These are phyloP conservation scores for Parazoanthus swiftii DNA, from an alignment of 92 coral and sea anemone genomes.

Conservation along the genomic window DNA sequence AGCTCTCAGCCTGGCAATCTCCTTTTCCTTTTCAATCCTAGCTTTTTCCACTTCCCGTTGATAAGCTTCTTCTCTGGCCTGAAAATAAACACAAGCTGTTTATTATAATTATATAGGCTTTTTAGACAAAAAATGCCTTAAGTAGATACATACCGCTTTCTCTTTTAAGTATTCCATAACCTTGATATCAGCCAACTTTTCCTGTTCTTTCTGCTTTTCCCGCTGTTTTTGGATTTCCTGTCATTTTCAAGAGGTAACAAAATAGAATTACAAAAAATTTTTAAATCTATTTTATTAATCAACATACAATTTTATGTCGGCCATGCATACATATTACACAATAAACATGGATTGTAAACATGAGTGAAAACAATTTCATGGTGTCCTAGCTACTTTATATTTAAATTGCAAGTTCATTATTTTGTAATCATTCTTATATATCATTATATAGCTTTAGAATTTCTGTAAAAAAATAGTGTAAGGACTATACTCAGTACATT, in stretches of 20 bases:
- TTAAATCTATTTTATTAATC: too few species aligned
- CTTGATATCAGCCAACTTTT: conserved; percentile 85
- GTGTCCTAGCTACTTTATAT: too few species aligned
- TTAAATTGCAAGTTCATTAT: too few species aligned
- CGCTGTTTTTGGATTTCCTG: conserved; percentile 80
- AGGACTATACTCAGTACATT: too few species aligned
- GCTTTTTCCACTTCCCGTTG: conserved; percentile 86
- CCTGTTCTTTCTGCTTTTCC: conserved; percentile 77
- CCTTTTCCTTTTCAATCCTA: conserved; percentile 88
- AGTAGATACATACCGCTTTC: conserved; percentile 70
- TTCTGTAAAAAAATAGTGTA: too few species aligned
- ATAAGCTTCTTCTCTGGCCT: conserved; percentile 96
- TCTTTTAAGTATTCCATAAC: conserved; percentile 96
- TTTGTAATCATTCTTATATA: too few species aligned
- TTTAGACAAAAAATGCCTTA: background rate
- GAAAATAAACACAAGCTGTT: background rate
- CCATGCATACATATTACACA: too few species aligned
- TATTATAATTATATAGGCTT: background rate
- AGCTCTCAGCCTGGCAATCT: conserved; percentile 95
- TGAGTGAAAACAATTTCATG: too few species aligned
- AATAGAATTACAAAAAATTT: too few species aligned
- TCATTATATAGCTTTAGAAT: too few species aligned
- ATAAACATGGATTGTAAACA: too few species aligned
- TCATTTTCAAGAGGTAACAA: background rate
- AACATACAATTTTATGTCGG: too few species aligned